These are phyloP conservation scores for Archocentrus centrarchus DNA, from an alignment of 2,113 vertebrate species.

Conservation along the genomic window DNA sequence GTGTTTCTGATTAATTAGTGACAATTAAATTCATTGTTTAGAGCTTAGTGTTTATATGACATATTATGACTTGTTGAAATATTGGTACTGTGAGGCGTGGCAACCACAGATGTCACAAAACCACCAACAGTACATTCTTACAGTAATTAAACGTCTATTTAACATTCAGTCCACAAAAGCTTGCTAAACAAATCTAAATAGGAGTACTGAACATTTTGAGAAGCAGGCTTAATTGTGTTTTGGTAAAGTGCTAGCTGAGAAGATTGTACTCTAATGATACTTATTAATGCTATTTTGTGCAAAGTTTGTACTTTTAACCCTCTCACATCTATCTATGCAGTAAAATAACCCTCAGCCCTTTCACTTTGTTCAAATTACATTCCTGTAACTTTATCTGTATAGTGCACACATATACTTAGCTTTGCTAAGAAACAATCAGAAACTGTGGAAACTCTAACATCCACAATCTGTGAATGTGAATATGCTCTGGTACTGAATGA, in stretches of 20 bases:
- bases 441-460: not conserved
- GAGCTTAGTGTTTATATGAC: constrained; percentile 33
- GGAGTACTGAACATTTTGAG: not conserved
- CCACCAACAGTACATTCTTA: constrained; percentile 13
- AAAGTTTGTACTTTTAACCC: not conserved
- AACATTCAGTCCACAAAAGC: not conserved
- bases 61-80: constrained; percentile 29
- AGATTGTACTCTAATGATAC: not conserved
- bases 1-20: constrained; percentile 43
- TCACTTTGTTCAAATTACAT: not conserved
- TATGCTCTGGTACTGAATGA: not conserved
- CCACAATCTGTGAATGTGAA: not conserved
- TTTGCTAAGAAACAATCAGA: not conserved
- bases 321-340: not conserved
- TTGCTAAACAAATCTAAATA: not conserved
- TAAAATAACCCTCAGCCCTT: not conserved
- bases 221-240: not conserved
- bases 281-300: not conserved
- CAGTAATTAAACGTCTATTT: constrained; percentile 7
- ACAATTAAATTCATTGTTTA: constrained; percentile 36
- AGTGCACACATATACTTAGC: not conserved
- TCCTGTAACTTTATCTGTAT: not conserved
- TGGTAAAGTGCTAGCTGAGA: not conserved
- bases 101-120: constrained; percentile 46
- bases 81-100: constrained; percentile 26